Evolutionary conservation across 2,888 invertebrate genomes (phyloP), one percentile per base, ranked within the genome.

Genomic region (Syritta pipiens): DNA sequence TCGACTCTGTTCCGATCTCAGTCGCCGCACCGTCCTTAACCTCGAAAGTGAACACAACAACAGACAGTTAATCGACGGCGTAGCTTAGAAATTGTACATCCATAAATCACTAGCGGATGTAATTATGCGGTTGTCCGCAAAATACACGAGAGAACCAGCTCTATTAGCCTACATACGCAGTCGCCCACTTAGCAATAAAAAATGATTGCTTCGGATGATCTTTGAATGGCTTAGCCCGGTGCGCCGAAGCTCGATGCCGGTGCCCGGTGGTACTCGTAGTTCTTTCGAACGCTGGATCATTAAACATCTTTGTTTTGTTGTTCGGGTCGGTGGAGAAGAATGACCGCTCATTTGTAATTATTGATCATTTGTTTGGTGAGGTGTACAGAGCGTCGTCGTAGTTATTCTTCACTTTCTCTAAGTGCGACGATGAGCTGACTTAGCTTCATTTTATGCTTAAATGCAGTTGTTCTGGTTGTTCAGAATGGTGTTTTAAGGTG

Each of bases 101-200:
- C 46, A 59, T 59, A 46, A 59, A 46, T 46, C 59, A 44, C 59
- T 20, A 22, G 9, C 59, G 22, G 44, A 32, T 46, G 46, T 35
- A 32, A 46, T 59, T 59, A 59, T 32, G 44, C 22, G 59, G 22
- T 44, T 30, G 22, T 30, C 20, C 7, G 22, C 7, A 7, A 20
- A 20, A 22, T 44, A 14, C 44, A 59, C 44, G 32, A 59, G 17
- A 44, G 32, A 59, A 44, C 59, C 22, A 44, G 30, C 22, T 46
- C 44, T 59, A 46, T 59, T 59, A 59, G 44, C 59, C 59, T 59
- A 46, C 44, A 46, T 59, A 59, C 44, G 32, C 59, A 59, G 20
- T 46, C 59, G 30, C 46, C 59, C 59, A 59, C 44, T 59, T 59
- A 32, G 44, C 28, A 44, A 59, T 44, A 44, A 59, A 59, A 59